These are phyloP conservation scores for Ahaetulla prasina DNA, from an alignment of 2,113 vertebrate species.

Conservation along the genomic window DNA sequence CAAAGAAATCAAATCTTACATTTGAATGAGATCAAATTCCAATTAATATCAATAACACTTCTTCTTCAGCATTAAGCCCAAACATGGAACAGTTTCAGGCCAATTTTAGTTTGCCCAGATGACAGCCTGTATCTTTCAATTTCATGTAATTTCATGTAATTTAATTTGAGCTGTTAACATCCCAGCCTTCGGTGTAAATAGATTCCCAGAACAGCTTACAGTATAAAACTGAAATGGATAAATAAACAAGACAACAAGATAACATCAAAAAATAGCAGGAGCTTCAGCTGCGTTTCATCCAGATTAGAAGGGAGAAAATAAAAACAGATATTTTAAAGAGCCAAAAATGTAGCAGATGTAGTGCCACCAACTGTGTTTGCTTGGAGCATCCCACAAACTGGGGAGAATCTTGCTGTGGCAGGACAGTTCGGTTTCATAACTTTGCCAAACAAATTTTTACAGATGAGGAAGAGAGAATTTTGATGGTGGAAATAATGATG, in stretches of 20 bases:
- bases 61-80: not conserved
- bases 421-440: not conserved
- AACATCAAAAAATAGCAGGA: not conserved
- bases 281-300: not conserved
- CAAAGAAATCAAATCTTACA: not conserved
- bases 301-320: not conserved
- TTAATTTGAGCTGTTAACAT: not conserved
- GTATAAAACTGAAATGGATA: not conserved
- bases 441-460: not conserved
- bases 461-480: too few species aligned
- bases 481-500: too few species aligned
- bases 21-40: not conserved
- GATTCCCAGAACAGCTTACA: not conserved
- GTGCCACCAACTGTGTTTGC: not conserved
- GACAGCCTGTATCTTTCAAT: not conserved
- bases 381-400: not conserved
- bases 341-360: not conserved
- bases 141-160: not conserved
- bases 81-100: not conserved
- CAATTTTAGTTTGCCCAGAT: not conserved
- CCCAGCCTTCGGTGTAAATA: not conserved
- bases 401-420: not conserved
- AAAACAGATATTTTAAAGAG: not conserved
- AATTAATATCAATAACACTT: not conserved
- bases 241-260: not conserved